These are phyloP conservation scores for Salarias fasciatus DNA, from an alignment of 2,797 vertebrate genomes.

Conservation along the genomic window DNA sequence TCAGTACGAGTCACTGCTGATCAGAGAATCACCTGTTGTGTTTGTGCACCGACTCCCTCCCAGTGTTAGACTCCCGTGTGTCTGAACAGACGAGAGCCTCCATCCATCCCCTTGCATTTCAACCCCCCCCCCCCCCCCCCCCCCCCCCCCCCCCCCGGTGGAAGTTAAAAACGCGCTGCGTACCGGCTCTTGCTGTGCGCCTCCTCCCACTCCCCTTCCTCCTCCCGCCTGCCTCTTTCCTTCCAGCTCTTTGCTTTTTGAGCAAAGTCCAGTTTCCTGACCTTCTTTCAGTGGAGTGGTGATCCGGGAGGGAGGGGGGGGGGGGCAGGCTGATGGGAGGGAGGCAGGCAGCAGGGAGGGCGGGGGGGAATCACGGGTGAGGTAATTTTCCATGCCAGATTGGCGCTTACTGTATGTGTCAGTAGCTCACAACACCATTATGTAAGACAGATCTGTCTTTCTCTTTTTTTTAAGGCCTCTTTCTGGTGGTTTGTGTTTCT, in stretches of 20 bases:
- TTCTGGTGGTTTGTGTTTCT: slow-evolving; percentile 60
- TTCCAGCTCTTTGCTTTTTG: slow-evolving; percentile 33
- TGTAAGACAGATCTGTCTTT: slow-evolving; percentile 52
- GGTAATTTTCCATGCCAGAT: slow-evolving; percentile 69
- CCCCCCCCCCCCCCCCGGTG: slow-evolving; percentile 18
- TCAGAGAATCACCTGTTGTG: slow-evolving; percentile 38
- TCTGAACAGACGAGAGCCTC: slow-evolving; percentile 26
- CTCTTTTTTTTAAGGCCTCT: slow-evolving; percentile 10
- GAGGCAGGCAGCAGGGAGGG: no score
- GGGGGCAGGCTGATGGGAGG: no score
- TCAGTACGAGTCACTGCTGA: slow-evolving; percentile 67
- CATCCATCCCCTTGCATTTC: slow-evolving; percentile 16
- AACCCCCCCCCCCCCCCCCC: background rate
- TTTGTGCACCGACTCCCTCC: slow-evolving; percentile 21
- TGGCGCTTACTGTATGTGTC: slow-evolving; percentile 69
- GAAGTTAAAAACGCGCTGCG: slow-evolving; percentile 14
- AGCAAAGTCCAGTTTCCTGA: slow-evolving; percentile 42
- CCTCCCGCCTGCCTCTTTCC: slow-evolving; percentile 11
- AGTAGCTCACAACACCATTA: slow-evolving; percentile 67
- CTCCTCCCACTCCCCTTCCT: slow-evolving; percentile 8
- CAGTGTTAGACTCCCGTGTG: slow-evolving; percentile 33
- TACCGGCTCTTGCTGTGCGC: slow-evolving; percentile 22
- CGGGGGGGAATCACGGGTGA: slow-evolving; percentile 33
- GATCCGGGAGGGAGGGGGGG: slow-evolving; percentile 1
- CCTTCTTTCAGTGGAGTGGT: slow-evolving; percentile 21